A percentile compares a stretch with the other conserved stretches of the same genome.
phyloP scores from a whole-genome alignment of 2,113 vertebrate species.

The Odocoileus hemionus region DNA sequence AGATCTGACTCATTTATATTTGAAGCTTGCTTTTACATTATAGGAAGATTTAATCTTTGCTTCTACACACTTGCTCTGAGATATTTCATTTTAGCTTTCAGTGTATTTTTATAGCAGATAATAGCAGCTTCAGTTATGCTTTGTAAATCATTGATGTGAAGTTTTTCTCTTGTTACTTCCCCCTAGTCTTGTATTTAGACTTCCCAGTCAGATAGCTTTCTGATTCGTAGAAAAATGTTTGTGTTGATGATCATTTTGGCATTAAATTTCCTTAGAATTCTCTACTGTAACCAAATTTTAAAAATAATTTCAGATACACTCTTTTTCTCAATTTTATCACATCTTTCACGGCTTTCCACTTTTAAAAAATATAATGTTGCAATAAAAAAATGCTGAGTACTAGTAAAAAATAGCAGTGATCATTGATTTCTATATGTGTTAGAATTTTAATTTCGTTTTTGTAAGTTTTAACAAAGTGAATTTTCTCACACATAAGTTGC shows the following conservation, averaged over 20 bases:
- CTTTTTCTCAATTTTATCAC: background rate
- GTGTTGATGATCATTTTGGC: background rate
- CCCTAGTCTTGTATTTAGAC: background rate
- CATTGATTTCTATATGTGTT: background rate
- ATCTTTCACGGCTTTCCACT: slow-evolving; percentile 1
- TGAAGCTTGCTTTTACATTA: slow-evolving; percentile 22
- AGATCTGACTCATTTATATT: background rate
- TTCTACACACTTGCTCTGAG: background rate
- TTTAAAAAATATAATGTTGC: background rate
- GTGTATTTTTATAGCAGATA: slow-evolving; percentile 18
- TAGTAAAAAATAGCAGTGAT: background rate
- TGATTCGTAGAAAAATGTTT: slow-evolving; percentile 16
- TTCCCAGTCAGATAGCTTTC: background rate
- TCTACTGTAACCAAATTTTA: background rate
- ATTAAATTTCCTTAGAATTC: background rate
- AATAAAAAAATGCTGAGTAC: background rate
- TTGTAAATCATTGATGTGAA: slow-evolving; percentile 30
- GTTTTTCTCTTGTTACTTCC: background rate
- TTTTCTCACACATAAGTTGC: background rate
- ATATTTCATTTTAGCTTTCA: background rate
- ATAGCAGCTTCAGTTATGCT: background rate
- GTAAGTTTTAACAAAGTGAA: background rate
- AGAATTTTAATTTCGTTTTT: background rate
- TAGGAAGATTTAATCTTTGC: background rate
- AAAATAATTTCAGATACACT: background rate